phyloP scores from a whole-genome alignment of 2,113 vertebrate genomes.

The Oreotrochilus melanogaster region DNA sequence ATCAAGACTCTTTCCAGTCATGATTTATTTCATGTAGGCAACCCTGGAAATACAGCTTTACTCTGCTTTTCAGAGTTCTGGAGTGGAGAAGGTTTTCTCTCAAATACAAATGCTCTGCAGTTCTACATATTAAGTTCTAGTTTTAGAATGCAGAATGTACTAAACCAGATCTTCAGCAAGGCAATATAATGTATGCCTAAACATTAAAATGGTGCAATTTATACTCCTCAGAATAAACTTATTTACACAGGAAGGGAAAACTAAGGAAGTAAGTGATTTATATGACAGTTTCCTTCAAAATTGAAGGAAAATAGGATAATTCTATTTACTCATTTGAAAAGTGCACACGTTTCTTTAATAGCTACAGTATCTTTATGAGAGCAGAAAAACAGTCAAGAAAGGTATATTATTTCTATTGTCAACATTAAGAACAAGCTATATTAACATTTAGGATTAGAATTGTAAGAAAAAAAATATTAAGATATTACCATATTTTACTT shows the following conservation, averaged over 20 bases:
- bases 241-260: neutral
- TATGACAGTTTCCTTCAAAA: neutral
- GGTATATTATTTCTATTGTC: neutral
- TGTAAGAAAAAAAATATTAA: neutral
- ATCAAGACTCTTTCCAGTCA: neutral
- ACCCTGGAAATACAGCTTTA: neutral
- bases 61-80: neutral
- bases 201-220: neutral
- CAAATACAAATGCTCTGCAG: neutral
- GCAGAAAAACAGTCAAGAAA: neutral
- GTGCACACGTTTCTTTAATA: neutral
- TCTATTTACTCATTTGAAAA: neutral
- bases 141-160: neutral
- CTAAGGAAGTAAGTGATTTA: neutral
- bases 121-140: neutral
- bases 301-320: neutral
- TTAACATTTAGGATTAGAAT: neutral
- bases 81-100: neutral
- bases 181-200: neutral
- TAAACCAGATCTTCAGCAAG: neutral
- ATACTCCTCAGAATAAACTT: neutral
- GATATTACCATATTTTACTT: conserved; percentile 52
- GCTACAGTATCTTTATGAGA: neutral
- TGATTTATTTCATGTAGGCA: neutral
- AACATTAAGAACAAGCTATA: neutral